phyloP scores from a whole-genome alignment of 37 sponge, comb jelly and placozoan species.

The Cliona cf. orientalis region DNA sequence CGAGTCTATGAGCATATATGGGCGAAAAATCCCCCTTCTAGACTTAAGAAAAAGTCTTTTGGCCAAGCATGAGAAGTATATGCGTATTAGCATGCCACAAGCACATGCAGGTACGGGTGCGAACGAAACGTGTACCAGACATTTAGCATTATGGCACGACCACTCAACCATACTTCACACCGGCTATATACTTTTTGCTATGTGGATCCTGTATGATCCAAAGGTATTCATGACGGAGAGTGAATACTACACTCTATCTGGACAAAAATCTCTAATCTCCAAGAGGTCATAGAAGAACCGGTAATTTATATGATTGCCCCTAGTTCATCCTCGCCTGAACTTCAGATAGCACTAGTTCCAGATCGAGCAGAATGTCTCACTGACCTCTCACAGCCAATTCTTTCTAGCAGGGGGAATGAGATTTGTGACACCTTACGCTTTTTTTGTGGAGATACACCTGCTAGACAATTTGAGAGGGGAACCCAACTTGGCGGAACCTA shows the following conservation, averaged over 20 bases:
- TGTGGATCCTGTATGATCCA: conserved; percentile 12
- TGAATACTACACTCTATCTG: neutral
- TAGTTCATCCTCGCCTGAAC: conserved; percentile 1
- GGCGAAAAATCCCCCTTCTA: conserved; percentile 10
- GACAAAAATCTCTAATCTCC: neutral
- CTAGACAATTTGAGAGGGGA: no score
- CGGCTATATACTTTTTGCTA: neutral
- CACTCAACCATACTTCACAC: neutral
- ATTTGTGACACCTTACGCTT: no score
- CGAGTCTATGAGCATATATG: neutral
- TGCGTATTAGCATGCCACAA: neutral
- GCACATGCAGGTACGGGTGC: neutral
- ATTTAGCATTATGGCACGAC: neutral
- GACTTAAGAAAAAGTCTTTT: conserved; percentile 6
- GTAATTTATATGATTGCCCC: conserved; percentile 10
- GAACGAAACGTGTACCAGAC: neutral
- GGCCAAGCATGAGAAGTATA: neutral
- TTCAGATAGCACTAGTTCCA: no score
- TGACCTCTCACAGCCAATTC: no score
- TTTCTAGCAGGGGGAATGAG: no score
- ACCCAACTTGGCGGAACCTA: no score
- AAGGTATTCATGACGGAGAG: neutral
- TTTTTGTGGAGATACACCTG: no score
- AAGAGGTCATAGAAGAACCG: conserved; percentile 8
- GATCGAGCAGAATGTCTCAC: no score